phyloP scores from a whole-genome alignment of 2,113 vertebrate species.

The Nycticorax nycticorax region DNA sequence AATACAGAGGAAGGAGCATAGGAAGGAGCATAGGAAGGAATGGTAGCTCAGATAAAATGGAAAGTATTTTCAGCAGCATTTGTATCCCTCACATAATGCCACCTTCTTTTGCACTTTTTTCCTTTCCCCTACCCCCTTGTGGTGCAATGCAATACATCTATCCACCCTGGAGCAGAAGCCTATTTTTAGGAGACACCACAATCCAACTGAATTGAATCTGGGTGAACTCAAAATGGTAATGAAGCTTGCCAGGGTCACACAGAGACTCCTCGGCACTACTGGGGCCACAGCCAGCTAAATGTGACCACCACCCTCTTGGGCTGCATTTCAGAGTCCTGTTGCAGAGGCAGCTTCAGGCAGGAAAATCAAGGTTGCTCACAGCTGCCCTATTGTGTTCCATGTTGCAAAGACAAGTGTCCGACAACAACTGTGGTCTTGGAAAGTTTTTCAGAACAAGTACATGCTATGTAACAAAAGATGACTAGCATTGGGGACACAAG shows the following conservation, averaged over 20 bases:
- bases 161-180: neutral
- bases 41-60: neutral
- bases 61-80: neutral
- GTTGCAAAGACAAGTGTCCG: neutral
- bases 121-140: neutral
- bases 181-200: neutral
- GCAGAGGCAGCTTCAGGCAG: neutral
- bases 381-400: neutral
- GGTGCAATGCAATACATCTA: neutral
- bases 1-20: neutral
- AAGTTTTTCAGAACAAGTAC: neutral
- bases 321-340: neutral
- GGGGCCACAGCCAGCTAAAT: neutral
- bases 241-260: neutral
- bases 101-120: neutral
- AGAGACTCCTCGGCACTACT: neutral
- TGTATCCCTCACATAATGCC: neutral
- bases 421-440: neutral
- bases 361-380: neutral
- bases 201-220: neutral
- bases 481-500: neutral
- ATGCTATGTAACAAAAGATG: fast-evolving
- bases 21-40: neutral
- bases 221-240: neutral
- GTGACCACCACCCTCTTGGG: neutral